Evolutionary conservation across 2,113 vertebrate species (phyloP).

Genomic region (Callocephalon fimbriatum): DNA sequence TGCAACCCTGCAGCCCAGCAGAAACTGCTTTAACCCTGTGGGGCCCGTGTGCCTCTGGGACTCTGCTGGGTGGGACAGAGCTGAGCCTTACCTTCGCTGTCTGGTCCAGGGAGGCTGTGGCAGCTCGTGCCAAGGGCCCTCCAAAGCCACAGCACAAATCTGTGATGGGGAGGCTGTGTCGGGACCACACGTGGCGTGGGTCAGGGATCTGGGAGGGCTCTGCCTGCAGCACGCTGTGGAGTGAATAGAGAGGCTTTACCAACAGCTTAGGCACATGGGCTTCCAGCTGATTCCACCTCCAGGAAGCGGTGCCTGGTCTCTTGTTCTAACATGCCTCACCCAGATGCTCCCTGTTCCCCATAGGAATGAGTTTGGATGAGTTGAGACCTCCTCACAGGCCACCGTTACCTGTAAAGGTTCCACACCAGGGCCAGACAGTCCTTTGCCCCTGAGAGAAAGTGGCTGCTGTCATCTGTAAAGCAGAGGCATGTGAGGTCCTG

Average conservation of each 20-base stretch:
- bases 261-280: not conserved
- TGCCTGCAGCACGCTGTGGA: slow-evolving; percentile 86
- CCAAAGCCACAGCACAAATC: slow-evolving; percentile 93
- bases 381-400: fast-evolving
- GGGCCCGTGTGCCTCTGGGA: not conserved
- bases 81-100: slow-evolving; percentile 87
- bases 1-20: not conserved
- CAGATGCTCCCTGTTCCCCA: not conserved
- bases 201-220: slow-evolving; percentile 83
- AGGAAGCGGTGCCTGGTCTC: not conserved
- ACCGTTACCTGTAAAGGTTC: slow-evolving; percentile 87
- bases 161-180: slow-evolving; percentile 93
- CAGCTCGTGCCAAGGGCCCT: slow-evolving; percentile 87
- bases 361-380: fast-evolving
- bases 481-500: slow-evolving; percentile 91
- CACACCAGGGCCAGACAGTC: slow-evolving; percentile 93
- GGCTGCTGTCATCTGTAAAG: slow-evolving; percentile 93
- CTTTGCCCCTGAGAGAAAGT: slow-evolving; percentile 93
- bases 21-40: not conserved
- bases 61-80: fast-evolving
- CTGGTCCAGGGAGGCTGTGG: slow-evolving; percentile 92
- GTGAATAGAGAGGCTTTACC: not conserved
- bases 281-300: not conserved
- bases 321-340: not conserved
- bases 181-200: slow-evolving; percentile 90